Base-by-base conservation (phyloP, 2,888 invertebrate genomes). In the Formica aserva region DNA sequence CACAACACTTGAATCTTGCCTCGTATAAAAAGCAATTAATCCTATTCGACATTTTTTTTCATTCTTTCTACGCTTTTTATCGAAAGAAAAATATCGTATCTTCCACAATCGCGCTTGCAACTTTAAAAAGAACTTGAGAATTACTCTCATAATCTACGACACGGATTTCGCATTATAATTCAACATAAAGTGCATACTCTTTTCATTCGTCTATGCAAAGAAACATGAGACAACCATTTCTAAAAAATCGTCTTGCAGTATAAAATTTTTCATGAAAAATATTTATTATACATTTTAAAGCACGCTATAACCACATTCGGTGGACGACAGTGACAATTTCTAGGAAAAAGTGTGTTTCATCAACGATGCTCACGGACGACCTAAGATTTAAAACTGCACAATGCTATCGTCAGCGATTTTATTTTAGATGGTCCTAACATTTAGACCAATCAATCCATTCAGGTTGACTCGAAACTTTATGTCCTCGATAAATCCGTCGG, bases 271-370 rank as follows among this genome's bases (percentile, higher is more conserved):
- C 60, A 60, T n/a, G 55, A 65, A 60, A 82, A 84, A 78, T 66
- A 78, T 60, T 9, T 15, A 55, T 45, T 4, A 18, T 45, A 63
- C 13, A n/a, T 11, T 84, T 80, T 63, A 69, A 81, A 66, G 18
- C 65, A 22, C 55, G 18, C 35, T 15, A 72, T 77, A 84, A 84
- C 87, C 78, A 80, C 41, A 60, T 83, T 83, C 48, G 60, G 52
- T 22, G 67, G 9, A 60, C 72, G 67, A 52, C 52, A 81, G 69
- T 48, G 52, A 52, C 38, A 71, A 60, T 82, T 75, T 80, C n/a
- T 29, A 41, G 15, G 29, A 15, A 18, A 29, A 71, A 29, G 6
- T 55, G 32, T 26, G 38, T 22, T 48, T 38, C 8, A 35, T 57
- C 41, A 65, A 48, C 15, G 35, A 8, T 22, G 18, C 3, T 48